Evolutionary conservation across 1,140 invertebrate species (phyloP), one percentile per base, ranked within the genome.

Genomic region (Chrysopa pallens): DNA sequence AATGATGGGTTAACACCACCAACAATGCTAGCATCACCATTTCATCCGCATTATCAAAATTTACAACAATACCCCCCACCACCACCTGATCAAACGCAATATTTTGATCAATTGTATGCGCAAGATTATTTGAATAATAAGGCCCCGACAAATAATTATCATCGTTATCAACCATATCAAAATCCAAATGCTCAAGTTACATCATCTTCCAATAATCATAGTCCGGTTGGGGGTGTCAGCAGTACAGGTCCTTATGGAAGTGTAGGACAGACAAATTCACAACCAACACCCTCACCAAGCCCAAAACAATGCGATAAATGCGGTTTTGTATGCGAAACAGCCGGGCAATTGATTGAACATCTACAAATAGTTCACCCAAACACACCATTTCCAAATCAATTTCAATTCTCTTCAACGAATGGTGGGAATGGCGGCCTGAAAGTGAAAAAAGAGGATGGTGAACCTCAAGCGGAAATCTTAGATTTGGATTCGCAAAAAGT

Each of bases 401-500:
- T 56, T 4, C 59, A 60, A 47, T 56, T 58, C 40, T 36, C 37
- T 29, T 5, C 8, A 9, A 33, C 6, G 48, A 60, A 57, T 44
- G 52, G 58, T 29, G 60, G 53, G 38, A 42, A 56, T 11, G 29
- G 31, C 2, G 31, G 31, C 2, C 31, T 6, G 6, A 9, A 9
- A 12, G 42, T 50, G 5, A 46, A 60, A 6, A 76, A 77, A 51
- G 42, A 59, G 0, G 73, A 76, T 47, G 58, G 76, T 45, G 76
- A 75, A 48, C 70, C 73, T 17, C 76, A 78, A 50, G 78, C 81
- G 2, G 84, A 89, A 52, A 82, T 91, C 44, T 65, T 91, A 29
- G 86, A 91, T 59, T 62, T 91, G 40, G 86, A 90, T 57, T 88
- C 84, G 1, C 84, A 89, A 51, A 88, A 88, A 61, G 84, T 90